A percentile compares a stretch with the other conserved stretches of the same genome.
phyloP scores from a whole-genome alignment of 2,888 invertebrate species.

The Amphimallon solstitiale region DNA sequence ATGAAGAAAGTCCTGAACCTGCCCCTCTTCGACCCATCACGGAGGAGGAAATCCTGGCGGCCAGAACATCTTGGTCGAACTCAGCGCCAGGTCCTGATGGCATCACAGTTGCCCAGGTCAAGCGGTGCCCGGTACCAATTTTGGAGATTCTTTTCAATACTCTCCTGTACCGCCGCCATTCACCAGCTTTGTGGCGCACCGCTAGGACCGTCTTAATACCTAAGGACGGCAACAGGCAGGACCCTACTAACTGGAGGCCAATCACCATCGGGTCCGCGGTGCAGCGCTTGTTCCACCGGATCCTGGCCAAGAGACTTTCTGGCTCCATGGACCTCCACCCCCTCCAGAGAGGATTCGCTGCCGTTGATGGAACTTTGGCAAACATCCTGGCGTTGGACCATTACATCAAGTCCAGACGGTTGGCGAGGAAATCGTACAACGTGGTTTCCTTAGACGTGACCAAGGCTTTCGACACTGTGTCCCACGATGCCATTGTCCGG shows the following conservation, averaged over 20 bases:
- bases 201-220: too few species aligned
- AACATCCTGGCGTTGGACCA: conserved; percentile 53
- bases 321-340: conserved; percentile 31
- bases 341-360: conserved; percentile 52
- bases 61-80: too few species aligned
- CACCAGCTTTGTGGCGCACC: too few species aligned
- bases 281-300: conserved; percentile 48
- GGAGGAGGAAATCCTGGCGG: too few species aligned
- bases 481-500: conserved; percentile 43
- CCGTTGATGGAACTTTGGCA: conserved; percentile 57
- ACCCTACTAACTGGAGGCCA: conserved; percentile 47
- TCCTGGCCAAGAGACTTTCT: conserved; percentile 42
- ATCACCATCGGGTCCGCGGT: conserved; percentile 50
- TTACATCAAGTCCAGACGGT: conserved; percentile 49
- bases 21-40: too few species aligned
- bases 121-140: too few species aligned
- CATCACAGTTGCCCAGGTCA: too few species aligned
- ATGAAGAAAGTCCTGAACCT: too few species aligned
- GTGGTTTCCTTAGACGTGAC: conserved; percentile 58
- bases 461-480: conserved; percentile 58
- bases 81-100: too few species aligned
- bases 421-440: conserved; percentile 47
- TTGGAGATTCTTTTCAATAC: too few species aligned
- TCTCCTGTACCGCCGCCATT: too few species aligned
- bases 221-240: too few species aligned